These are phyloP conservation scores for Dynastes maya DNA, from an alignment of 2,888 invertebrate genomes.

Conservation along the genomic window DNA sequence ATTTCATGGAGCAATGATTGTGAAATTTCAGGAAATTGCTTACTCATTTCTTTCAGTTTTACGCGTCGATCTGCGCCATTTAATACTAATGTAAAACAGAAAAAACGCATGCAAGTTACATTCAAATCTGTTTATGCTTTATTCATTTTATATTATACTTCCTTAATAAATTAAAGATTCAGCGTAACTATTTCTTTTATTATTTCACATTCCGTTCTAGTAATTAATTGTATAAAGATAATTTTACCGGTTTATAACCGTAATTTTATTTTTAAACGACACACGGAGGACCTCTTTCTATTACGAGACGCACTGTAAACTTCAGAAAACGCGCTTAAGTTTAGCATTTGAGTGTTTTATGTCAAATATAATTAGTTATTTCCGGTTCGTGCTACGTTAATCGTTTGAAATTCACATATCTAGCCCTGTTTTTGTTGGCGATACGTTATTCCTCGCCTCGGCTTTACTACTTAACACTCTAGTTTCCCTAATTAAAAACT, in stretches of 20 bases:
- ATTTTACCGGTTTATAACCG: slow-evolving; percentile 15
- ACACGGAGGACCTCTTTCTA: slow-evolving; percentile 13
- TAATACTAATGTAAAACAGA: too few species aligned
- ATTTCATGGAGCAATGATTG: too few species aligned
- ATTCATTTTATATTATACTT: background rate
- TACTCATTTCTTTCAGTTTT: too few species aligned
- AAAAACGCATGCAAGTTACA: too few species aligned
- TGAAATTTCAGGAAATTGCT: too few species aligned
- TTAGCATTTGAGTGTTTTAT: slow-evolving; percentile 68
- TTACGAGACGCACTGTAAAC: slow-evolving; percentile 33
- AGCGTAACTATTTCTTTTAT: background rate
- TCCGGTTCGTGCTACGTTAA: slow-evolving; percentile 68
- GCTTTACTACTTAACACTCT: slow-evolving; percentile 48
- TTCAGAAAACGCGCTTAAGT: slow-evolving; percentile 22
- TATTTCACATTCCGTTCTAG: background rate
- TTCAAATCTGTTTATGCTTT: background rate
- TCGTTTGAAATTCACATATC: slow-evolving; percentile 70
- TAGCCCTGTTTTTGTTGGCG: slow-evolving; percentile 68
- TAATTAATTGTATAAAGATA: slow-evolving; percentile 19
- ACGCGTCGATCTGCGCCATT: too few species aligned
- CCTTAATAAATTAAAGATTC: slow-evolving; percentile 2
- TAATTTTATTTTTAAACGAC: slow-evolving; percentile 23
- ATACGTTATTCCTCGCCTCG: slow-evolving; percentile 62
- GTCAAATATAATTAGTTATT: slow-evolving; percentile 70
- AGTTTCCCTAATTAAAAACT: slow-evolving; percentile 50